These are phyloP conservation scores for Ahaetulla prasina DNA, from an alignment of 2,113 vertebrate genomes.

Conservation along the genomic window DNA sequence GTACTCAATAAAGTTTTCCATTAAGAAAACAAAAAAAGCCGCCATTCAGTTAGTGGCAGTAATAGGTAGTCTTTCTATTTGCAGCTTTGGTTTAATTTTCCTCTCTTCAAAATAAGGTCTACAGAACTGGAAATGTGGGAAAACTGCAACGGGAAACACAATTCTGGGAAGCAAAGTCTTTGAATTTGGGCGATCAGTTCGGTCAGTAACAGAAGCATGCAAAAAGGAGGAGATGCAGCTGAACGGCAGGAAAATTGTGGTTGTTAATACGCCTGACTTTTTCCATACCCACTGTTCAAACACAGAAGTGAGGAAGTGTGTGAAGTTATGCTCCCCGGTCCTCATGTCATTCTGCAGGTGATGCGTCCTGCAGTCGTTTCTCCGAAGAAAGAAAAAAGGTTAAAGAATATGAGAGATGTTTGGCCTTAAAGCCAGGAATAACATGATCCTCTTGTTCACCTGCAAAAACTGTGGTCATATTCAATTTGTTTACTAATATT, in stretches of 20 bases:
- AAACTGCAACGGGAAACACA: slow-evolving; percentile 51
- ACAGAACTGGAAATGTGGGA: no score
- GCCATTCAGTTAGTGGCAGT: background rate
- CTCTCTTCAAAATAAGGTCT: background rate
- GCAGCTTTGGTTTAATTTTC: background rate
- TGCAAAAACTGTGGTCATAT: background rate
- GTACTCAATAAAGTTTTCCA: no score
- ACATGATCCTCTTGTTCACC: background rate
- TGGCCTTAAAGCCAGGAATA: background rate
- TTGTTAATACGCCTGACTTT: slow-evolving; percentile 69
- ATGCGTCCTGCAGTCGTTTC: background rate
- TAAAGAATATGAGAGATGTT: no score
- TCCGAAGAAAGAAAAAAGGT: no score
- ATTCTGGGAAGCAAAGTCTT: slow-evolving; percentile 23
- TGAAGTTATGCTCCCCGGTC: background rate
- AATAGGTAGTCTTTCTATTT: background rate
- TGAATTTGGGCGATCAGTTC: no score
- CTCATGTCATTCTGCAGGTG: background rate
- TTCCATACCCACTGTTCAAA: rapidly evolving
- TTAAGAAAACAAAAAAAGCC: background rate
- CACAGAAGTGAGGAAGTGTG: background rate
- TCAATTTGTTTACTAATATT: background rate
- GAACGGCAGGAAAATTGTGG: slow-evolving; percentile 29
- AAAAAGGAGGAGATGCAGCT: slow-evolving; percentile 27
- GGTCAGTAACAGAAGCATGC: background rate